Base-by-base conservation (phyloP, 2,888 invertebrate species). In the Pseudococcus viburni region DNA sequence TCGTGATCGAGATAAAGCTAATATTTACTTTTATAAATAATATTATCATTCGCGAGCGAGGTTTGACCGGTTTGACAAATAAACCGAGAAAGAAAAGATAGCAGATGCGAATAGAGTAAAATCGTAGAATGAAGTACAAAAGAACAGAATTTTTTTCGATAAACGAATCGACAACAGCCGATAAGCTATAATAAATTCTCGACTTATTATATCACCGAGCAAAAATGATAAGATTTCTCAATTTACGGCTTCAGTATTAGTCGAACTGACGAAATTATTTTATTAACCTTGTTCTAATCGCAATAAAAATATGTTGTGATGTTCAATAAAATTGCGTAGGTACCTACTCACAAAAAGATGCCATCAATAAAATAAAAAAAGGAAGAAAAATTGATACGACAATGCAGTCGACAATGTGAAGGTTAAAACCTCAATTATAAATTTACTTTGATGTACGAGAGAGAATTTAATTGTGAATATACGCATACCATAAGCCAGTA, bases 261-360 rank as follows among this genome's bases (percentile, higher is more conserved):
- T 68, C 9, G 12, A 26, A 26, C 19, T 73, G 73, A 39, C 33
- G 73, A 33, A 73, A 73, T 73, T 73, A 73, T 33, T 73, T 33
- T 73, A 33, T 39, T 73, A 73, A 73, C 73, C 73, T 73, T 73
- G 73, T 73, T 73, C 33, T 73, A 73, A 73, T 73, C 73, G 73
- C 64, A 22, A 6, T 19, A 22, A 22, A 22, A 64, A 22, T 64
- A 15, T 15, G 9, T 42, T 9, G 6, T n/a, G 59, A 59, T 59
- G 12, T 64, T 8, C 64, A 64, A 64, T 68, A 73, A 22, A 22
- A 33, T 33, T 17, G 33, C 33, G 73, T 19, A 64, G 22, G 11
- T 64, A 22, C n/a, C 6, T 17, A 55, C 55, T 3, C 15, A n/a
- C 7, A 17, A 55, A 22, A 64, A 22, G 4, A 22, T 39, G 33